phyloP scores from a whole-genome alignment of 2,797 vertebrate genomes.

The Odontamblyopus lacepedii region DNA sequence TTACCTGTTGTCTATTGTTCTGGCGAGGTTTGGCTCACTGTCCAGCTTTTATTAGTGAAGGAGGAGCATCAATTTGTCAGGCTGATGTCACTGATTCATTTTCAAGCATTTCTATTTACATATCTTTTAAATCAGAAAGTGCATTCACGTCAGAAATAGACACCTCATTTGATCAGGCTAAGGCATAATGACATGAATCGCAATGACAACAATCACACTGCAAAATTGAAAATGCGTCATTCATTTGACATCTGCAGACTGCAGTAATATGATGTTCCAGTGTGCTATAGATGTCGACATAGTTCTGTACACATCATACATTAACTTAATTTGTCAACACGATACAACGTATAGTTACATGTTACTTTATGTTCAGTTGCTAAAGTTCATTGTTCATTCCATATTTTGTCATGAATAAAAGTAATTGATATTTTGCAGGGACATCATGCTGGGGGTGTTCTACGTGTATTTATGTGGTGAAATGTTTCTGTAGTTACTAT shows the following conservation, averaged over 20 bases:
- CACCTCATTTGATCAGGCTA: background rate
- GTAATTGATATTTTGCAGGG: no score
- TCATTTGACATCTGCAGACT: background rate
- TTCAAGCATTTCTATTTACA: background rate
- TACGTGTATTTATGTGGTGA: no score
- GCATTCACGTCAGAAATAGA: background rate
- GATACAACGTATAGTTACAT: no score
- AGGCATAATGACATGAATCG: background rate
- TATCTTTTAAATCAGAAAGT: background rate
- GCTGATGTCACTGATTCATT: slow-evolving; percentile 26
- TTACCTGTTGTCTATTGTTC: slow-evolving; percentile 22
- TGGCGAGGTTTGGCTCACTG: slow-evolving; percentile 2
- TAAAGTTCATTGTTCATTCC: no score
- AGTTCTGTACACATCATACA: no score
- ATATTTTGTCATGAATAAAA: no score
- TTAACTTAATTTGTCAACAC: no score
- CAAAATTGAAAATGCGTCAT: background rate
- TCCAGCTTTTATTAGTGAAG: slow-evolving; percentile 22
- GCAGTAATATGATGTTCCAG: background rate
- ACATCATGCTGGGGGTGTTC: no score
- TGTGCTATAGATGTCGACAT: no score
- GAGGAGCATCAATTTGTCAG: slow-evolving; percentile 12
- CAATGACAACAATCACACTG: background rate
- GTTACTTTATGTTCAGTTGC: no score
- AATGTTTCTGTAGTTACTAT: no score